Evolutionary conservation across 2,797 vertebrate species (phyloP).

Genomic region (Rhyacichthys aspro): DNA sequence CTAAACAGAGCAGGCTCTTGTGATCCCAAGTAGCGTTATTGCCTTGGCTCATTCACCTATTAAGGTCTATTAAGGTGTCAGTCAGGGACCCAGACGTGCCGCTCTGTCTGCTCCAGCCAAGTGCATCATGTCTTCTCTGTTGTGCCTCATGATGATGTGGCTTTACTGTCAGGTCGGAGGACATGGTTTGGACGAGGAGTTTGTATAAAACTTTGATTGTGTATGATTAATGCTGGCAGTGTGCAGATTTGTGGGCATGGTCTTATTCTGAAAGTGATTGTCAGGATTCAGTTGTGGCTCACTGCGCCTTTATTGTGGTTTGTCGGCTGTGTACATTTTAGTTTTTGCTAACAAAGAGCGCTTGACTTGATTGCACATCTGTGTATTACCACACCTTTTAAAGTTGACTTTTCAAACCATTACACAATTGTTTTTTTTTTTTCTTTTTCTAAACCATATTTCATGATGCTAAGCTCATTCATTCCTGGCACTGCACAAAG

Average conservation of each 20-base stretch:
- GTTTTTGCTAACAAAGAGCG: slow-evolving; percentile 35
- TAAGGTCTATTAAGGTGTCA: slow-evolving; percentile 67
- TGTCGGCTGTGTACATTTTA: slow-evolving; percentile 50
- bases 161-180: slow-evolving; percentile 60
- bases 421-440: not conserved
- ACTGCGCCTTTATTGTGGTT: slow-evolving; percentile 48
- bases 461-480: not conserved
- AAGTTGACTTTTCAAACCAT: slow-evolving; percentile 32
- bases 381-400: slow-evolving; percentile 11
- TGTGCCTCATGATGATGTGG: slow-evolving; percentile 33
- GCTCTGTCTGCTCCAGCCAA: slow-evolving; percentile 37
- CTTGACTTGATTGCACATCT: slow-evolving; percentile 42
- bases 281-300: slow-evolving; percentile 48
- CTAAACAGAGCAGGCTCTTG: slow-evolving; percentile 70
- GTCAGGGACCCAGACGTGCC: slow-evolving; percentile 48
- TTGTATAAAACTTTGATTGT: slow-evolving; percentile 59
- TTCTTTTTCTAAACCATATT: not conserved
- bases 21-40: slow-evolving; percentile 49
- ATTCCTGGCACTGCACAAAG: too few species aligned
- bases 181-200: slow-evolving; percentile 61
- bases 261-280: slow-evolving; percentile 61
- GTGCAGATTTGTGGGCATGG: slow-evolving; percentile 50
- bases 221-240: slow-evolving; percentile 65
- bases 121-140: slow-evolving; percentile 41
- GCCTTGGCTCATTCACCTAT: slow-evolving; percentile 52